phyloP scores from a whole-genome alignment of 2,113 vertebrate genomes.

The Grus americana region DNA sequence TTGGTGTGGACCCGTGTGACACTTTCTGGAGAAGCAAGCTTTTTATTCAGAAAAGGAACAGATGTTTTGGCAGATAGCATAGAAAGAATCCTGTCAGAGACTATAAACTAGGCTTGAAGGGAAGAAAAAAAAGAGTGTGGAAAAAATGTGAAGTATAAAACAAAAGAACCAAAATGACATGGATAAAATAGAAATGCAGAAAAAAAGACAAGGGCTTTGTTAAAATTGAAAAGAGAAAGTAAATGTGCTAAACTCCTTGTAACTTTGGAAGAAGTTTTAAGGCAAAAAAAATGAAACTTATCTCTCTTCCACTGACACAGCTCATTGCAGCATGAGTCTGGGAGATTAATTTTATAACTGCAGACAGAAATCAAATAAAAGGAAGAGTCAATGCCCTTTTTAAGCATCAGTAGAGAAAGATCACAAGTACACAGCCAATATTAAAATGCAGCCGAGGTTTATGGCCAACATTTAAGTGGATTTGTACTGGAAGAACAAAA shows the following conservation, averaged over 20 bases:
- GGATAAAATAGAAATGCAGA: constrained; percentile 65
- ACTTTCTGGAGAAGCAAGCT: constrained; percentile 64
- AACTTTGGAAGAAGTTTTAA: constrained; percentile 61
- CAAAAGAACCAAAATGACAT: constrained; percentile 64
- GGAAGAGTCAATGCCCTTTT: constrained; percentile 62
- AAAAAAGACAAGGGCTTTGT: constrained; percentile 58
- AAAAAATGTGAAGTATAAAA: constrained; percentile 68
- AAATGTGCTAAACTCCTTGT: constrained; percentile 42
- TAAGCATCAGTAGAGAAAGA: constrained; percentile 59
- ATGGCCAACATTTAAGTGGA: constrained; percentile 43
- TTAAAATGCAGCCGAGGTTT: constrained; percentile 51
- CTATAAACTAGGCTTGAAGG: constrained; percentile 71
- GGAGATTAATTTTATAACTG: constrained; percentile 64
- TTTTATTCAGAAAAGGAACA: constrained; percentile 73
- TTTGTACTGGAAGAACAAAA: constrained; percentile 48
- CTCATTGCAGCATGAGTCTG: constrained; percentile 44
- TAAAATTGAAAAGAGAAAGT: constrained; percentile 50
- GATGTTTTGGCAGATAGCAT: constrained; percentile 76
- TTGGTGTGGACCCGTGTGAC: constrained; percentile 50
- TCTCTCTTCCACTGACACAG: constrained; percentile 55
- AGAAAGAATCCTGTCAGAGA: constrained; percentile 70
- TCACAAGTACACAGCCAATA: constrained; percentile 57
- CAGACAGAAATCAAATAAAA: constrained; percentile 69
- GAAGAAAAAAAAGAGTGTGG: constrained; percentile 30
- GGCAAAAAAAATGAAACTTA: constrained; percentile 26